A percentile compares a stretch with the other conserved stretches of the same genome.
These are phyloP conservation scores for Calcarius lapponicus DNA, from an alignment of 2,797 vertebrate genomes.

Conservation along the genomic window DNA sequence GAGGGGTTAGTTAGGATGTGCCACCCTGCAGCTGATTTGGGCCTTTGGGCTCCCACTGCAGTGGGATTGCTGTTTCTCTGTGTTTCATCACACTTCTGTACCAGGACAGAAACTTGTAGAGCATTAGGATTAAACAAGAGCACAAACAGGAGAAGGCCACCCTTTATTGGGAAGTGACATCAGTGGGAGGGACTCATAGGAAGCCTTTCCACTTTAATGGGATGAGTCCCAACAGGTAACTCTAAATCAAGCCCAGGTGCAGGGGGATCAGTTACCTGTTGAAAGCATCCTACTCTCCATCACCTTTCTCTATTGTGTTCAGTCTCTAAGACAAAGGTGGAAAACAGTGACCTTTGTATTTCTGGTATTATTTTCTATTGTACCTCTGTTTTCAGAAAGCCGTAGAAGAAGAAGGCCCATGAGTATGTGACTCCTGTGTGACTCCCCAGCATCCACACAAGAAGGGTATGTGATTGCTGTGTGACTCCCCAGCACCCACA, in stretches of 20 bases:
- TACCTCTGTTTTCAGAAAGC: background rate
- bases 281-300: background rate
- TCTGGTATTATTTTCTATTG: background rate
- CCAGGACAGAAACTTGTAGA: background rate
- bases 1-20: background rate
- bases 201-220: background rate
- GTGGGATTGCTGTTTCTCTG: background rate
- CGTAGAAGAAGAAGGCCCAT: accelerated
- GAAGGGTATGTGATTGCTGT: too few species aligned
- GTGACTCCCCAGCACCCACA: too few species aligned
- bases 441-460: too few species aligned
- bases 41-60: background rate
- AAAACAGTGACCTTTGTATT: background rate
- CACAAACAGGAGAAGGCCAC: background rate
- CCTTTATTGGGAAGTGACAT: background rate
- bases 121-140: background rate
- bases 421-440: background rate
- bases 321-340: background rate
- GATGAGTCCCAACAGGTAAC: background rate
- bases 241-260: background rate
- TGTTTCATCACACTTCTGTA: background rate
- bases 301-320: background rate
- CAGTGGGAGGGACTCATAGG: background rate
- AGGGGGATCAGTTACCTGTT: background rate
- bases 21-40: background rate